Conservation (phyloP, 2,113 vertebrate genomes). For the Pachyramphus minor region DNA sequence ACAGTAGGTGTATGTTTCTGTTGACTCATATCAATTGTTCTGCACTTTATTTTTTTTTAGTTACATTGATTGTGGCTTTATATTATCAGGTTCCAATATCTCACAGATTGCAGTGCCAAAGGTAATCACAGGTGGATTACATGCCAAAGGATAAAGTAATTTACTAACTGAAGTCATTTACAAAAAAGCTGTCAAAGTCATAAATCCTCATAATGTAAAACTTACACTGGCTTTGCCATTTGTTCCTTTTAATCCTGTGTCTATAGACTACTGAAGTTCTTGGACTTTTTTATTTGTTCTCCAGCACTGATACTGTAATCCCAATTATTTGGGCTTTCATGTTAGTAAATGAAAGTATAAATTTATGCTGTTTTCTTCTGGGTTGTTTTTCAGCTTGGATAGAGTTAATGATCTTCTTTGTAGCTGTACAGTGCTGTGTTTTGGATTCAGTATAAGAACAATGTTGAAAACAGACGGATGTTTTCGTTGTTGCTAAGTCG, state of each 20-base stretch:
- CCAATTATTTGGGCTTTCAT: not conserved
- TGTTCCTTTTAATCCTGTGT: not conserved
- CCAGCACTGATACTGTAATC: not conserved
- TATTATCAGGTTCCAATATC: not conserved
- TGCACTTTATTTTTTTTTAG: not conserved
- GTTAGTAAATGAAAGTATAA: not conserved
- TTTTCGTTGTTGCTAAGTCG: not conserved
- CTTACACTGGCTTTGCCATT: not conserved
- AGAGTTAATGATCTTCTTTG: not conserved
- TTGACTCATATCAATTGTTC: not conserved
- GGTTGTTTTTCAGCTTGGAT: not conserved
- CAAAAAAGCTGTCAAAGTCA: not conserved
- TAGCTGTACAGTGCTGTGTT: not conserved
- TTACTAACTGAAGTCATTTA: not conserved
- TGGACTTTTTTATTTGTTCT: not conserved
- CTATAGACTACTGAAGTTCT: not conserved
- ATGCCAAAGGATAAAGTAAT: not conserved
- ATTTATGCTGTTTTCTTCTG: not conserved
- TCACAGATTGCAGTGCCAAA: not conserved
- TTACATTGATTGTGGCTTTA: not conserved
- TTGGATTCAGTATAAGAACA: not conserved
- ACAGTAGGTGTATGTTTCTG: not conserved
- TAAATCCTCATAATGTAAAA: not conserved
- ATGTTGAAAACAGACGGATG: accelerated
- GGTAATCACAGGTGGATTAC: not conserved